Evolutionary conservation across 2,888 invertebrate genomes (phyloP), one percentile per base, ranked within the genome.

Genomic region (Toxonevra muliebris): DNA sequence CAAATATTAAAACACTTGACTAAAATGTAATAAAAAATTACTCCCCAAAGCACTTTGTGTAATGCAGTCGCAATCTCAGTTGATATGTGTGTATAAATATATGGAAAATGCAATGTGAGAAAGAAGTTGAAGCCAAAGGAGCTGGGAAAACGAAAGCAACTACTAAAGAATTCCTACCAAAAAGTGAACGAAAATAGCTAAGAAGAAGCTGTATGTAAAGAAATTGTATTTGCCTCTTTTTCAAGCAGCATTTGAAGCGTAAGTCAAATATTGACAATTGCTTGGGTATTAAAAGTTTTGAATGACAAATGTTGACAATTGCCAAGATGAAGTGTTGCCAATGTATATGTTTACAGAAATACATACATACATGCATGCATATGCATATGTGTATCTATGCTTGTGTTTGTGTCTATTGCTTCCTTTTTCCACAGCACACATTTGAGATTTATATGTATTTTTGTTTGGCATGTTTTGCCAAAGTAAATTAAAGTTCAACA

Each of bases 211-310:
- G 17, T 40, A 20, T 15, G 45, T 9, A 3, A 13, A n/a, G 50
- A 61, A 48, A 61, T 20, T 48, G 30, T 61, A 50, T 50, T 61
- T 61, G 50, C 61, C 17, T 61, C 30, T 30, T 30, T 30, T 30
- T 30, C 20, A 20, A 61, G 61, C 2, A 50, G 50, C 61, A 61
- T 61, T 63, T 63, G 53, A 63, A 66, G 66, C 60, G 64, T 55
- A 69, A 66, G 61, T 63, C 61, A 69, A 69, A 69, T 69, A 69
- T 69, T 69, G 69, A 66, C 69, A 66, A 59, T 63, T 53, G 60
- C 59, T 63, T 13, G 61, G 45, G 67, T 68, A 68, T 68, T 63
- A 68, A 68, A 68, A 63, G 67, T 62, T 67, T 67, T 62, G 62
- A 67, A 67, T 68, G 67, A 63, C 63, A 68, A 68, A 68, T 63